These are phyloP conservation scores for Mesocricetus auratus DNA, from an alignment of 2,113 vertebrate genomes.

Conservation along the genomic window DNA sequence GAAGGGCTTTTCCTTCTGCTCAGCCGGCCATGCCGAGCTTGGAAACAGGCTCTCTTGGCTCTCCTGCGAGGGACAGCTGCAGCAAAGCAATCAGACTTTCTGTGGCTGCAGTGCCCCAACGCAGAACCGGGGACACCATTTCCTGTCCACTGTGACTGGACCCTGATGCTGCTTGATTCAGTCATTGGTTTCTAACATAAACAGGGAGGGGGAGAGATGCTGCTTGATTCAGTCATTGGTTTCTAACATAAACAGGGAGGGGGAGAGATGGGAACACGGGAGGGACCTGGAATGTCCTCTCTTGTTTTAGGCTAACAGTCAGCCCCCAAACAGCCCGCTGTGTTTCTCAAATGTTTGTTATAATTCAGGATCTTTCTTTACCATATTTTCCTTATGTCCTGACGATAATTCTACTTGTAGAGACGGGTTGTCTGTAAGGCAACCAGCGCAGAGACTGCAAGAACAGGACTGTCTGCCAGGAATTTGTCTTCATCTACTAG, in stretches of 20 bases:
- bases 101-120: rapidly evolving
- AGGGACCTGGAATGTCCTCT: background rate
- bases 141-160: background rate
- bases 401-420: background rate
- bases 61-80: background rate
- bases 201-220: background rate
- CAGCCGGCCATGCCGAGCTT: background rate
- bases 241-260: background rate
- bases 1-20: background rate
- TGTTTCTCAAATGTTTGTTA: background rate
- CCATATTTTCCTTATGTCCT: background rate
- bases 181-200: background rate
- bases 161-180: rapidly evolving
- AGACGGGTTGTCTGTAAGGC: background rate
- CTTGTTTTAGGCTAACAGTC: background rate
- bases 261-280: background rate
- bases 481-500: background rate
- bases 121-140: rapidly evolving
- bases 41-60: background rate
- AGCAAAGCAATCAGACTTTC: too few relatives aligned
- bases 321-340: background rate
- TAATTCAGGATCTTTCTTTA: background rate
- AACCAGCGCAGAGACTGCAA: background rate
- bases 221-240: background rate
- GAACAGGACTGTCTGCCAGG: background rate